phyloP scores from a whole-genome alignment of 2,888 invertebrate species.

The Abrostola triplasia region DNA sequence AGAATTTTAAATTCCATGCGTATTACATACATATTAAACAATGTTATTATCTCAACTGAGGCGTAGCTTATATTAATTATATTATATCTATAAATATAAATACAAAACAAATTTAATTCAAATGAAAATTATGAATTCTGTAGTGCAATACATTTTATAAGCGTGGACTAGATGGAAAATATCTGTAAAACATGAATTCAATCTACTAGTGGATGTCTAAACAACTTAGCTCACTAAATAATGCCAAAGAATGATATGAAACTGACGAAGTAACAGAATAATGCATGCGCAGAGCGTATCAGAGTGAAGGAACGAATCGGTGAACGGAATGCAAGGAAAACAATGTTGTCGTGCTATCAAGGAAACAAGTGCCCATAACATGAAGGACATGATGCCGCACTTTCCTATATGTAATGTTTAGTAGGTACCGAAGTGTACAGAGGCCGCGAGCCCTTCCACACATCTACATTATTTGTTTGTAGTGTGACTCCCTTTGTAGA shows the following conservation, averaged over 20 bases:
- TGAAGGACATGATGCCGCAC: conserved; percentile 59
- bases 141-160: conserved; percentile 77
- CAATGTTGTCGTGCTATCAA: conserved; percentile 60
- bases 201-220: conserved; percentile 67
- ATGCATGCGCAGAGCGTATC: conserved; percentile 71
- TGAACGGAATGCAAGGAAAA: conserved; percentile 74
- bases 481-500: conserved; percentile 76
- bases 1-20: conserved; percentile 63
- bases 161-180: conserved; percentile 59
- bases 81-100: conserved; percentile 55
- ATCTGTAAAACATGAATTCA: conserved; percentile 51
- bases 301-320: conserved; percentile 70
- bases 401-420: conserved; percentile 51
- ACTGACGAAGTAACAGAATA: conserved; percentile 70
- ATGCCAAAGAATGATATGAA: conserved; percentile 86
- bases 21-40: conserved; percentile 50
- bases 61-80: conserved; percentile 62
- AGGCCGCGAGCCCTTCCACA: conserved; percentile 61
- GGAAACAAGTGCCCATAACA: conserved; percentile 63
- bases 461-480: conserved; percentile 69
- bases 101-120: conserved; percentile 53
- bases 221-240: conserved; percentile 85
- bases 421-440: conserved; percentile 27
- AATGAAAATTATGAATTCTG: conserved; percentile 63
- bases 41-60: conserved; percentile 60